Base-by-base conservation (phyloP, 2,797 vertebrate genomes). In the Carcharodon carcharias region DNA sequence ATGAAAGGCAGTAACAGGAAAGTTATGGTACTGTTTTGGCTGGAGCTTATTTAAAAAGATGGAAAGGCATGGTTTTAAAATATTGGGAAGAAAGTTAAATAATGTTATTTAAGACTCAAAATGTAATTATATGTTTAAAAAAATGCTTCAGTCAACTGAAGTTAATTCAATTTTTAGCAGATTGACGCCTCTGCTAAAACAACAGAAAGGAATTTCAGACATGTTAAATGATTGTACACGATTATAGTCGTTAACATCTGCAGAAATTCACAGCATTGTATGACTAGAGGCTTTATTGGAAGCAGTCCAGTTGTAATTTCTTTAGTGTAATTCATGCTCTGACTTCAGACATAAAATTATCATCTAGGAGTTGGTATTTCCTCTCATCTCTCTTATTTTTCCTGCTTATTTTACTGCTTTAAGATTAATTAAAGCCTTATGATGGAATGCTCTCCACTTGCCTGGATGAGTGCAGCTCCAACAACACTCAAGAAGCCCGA, bases 281-380 rank as follows among this genome's bases (percentile, higher is more conserved):
- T 65, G 91, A 67, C 61, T 45, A 45, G n/a, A 67, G 91, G 91
- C n/a, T 45, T 93, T 28, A 45, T 67, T 93, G 63, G 61, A 67
- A 93, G 23, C 91, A 93, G n/a, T 63, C 91, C 91, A 67, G 91
- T 67, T 6, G 18, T 26, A 93, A 93, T 9, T 93, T 67, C n/a
- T 67, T 67, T 93, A 95, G 56, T 58, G 16, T 71, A 95, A 95
- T 95, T 73, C 93, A 40, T 11, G 45, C 26, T 65, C 40, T 50
- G n/a, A 95, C 50, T 95, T 95, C 69, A 95, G 45, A 95, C 28
- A 93, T 50, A n/a, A 95, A 12, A 73, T 95, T 31, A 95, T 56
- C 28, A 71, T 71, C 94, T 9, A 95, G 23, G 9, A 77, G 94
- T 35, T 71, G 16, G 50, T 21, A n/a, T 77, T 73, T 95, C 69